phyloP scores from a whole-genome alignment of 1,140 invertebrate species.

The Mamestra configurata region DNA sequence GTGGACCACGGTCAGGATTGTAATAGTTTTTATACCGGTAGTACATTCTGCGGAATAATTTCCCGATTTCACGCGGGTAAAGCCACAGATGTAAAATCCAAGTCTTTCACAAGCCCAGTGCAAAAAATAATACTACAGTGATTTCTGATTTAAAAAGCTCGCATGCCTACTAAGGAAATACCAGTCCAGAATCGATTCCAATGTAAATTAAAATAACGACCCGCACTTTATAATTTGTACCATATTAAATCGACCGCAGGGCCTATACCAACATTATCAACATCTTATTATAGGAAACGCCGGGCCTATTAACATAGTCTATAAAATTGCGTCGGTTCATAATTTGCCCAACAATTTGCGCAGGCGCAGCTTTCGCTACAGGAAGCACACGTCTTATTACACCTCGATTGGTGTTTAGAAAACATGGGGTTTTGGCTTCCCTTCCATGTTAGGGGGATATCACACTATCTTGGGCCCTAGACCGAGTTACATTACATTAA shows the following conservation, averaged over 20 bases:
- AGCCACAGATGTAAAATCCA: too few species aligned
- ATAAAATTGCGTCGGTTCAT: slow-evolving; percentile 44
- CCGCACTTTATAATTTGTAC: slow-evolving; percentile 34
- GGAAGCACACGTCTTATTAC: slow-evolving; percentile 50
- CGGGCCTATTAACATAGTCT: slow-evolving; percentile 41
- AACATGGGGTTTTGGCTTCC: slow-evolving; percentile 16
- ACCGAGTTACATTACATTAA: too few species aligned
- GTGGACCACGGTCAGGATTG: too few species aligned
- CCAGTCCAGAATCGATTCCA: slow-evolving; percentile 1
- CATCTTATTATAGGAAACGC: slow-evolving; percentile 39
- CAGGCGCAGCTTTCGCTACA: slow-evolving; percentile 55
- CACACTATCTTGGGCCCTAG: background rate
- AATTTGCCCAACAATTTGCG: slow-evolving; percentile 50
- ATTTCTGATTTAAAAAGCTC: background rate
- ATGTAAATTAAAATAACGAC: slow-evolving; percentile 28
- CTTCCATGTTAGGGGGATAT: background rate
- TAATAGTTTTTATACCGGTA: too few species aligned
- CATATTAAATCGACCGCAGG: slow-evolving; percentile 39
- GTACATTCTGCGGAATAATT: too few species aligned
- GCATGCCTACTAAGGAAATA: slow-evolving; percentile 5
- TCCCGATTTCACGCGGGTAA: too few species aligned
- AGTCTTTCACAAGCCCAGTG: background rate
- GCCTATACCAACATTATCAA: slow-evolving; percentile 33
- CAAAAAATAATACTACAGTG: background rate
- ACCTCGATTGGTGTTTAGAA: slow-evolving; percentile 41